Percentiles rank a stretch among this genome's conserved stretches.
Evolutionary conservation across 2,113 vertebrate genomes (phyloP).

Genomic region (Suncus etruscus): DNA sequence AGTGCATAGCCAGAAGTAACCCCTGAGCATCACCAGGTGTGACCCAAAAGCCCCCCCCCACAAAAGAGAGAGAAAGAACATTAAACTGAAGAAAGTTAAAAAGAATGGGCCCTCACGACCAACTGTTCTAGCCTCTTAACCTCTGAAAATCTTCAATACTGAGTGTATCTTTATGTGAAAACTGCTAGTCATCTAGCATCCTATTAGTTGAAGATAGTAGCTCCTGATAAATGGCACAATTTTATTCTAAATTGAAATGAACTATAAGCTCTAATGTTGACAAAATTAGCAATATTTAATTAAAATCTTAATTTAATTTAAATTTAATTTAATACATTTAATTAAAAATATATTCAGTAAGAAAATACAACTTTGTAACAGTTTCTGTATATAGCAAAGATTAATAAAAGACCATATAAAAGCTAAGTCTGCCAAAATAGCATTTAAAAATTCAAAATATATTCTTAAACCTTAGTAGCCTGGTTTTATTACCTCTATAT

Average conservation of each 20-base stretch:
- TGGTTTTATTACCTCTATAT: conserved; percentile 6
- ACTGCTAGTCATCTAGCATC: background rate
- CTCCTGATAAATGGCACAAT: background rate
- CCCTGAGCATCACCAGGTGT: too few relatives aligned
- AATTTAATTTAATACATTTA: too few relatives aligned
- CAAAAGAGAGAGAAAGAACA: too few relatives aligned
- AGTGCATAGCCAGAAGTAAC: too few relatives aligned
- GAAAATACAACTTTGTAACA: background rate
- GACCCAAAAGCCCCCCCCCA: too few relatives aligned
- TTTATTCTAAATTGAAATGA: conserved; percentile 43
- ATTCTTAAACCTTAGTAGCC: background rate
- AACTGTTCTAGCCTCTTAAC: background rate
- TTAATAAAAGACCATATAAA: conserved; percentile 12
- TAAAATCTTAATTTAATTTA: too few relatives aligned
- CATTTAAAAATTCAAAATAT: background rate
- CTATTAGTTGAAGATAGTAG: background rate
- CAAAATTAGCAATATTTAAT: background rate
- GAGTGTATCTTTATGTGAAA: conserved; percentile 12
- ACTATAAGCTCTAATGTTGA: background rate
- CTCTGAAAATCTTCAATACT: background rate
- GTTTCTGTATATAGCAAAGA: background rate
- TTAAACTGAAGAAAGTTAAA: background rate
- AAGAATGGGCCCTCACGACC: background rate
- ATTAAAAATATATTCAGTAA: too few relatives aligned
- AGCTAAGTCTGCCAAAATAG: background rate